Evolutionary conservation across 1,140 invertebrate genomes (phyloP).

Genomic region (Magallana ariakensis): DNA sequence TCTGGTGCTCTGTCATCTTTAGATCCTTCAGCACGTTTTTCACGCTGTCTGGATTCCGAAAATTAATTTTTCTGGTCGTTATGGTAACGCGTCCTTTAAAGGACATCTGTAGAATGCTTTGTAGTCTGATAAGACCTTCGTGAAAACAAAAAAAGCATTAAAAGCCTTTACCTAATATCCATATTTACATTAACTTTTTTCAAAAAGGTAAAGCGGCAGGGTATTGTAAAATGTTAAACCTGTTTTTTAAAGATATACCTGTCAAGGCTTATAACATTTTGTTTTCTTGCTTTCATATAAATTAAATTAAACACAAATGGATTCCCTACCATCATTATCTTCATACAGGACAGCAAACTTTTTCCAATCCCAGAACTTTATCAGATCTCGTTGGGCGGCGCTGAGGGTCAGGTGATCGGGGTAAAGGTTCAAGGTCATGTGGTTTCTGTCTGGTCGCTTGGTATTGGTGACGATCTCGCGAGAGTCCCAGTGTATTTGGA

Average conservation of each 20-base stretch:
- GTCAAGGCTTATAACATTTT: too few relatives aligned
- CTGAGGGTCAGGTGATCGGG: slow-evolving; percentile 93
- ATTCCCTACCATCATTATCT: slow-evolving; percentile 88
- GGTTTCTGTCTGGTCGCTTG: slow-evolving; percentile 71
- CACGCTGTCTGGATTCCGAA: slow-evolving; percentile 68
- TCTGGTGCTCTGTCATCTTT: slow-evolving; percentile 84
- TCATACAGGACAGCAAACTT: slow-evolving; percentile 97
- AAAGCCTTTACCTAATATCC: background rate
- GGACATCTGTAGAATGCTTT: slow-evolving; percentile 94
- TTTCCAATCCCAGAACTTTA: slow-evolving; percentile 93
- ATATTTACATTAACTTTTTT: too few relatives aligned
- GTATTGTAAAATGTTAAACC: too few relatives aligned
- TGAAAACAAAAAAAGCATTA: background rate
- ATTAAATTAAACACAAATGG: too few relatives aligned
- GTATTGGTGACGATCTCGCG: slow-evolving; percentile 31
- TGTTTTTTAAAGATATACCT: too few relatives aligned
- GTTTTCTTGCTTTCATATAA: too few relatives aligned
- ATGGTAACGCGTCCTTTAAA: slow-evolving; percentile 82
- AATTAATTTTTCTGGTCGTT: slow-evolving; percentile 71
- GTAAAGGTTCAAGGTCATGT: slow-evolving; percentile 94
- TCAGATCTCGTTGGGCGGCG: slow-evolving; percentile 93
- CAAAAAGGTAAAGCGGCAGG: too few relatives aligned
- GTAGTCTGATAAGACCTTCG: slow-evolving; percentile 92
- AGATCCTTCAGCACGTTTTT: slow-evolving; percentile 88
- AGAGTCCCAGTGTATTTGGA: slow-evolving; percentile 90